Percentiles rank a stretch among this genome's conserved stretches.
Evolutionary conservation across 2,113 vertebrate species (phyloP).

Genomic region (Desmodus rotundus): DNA sequence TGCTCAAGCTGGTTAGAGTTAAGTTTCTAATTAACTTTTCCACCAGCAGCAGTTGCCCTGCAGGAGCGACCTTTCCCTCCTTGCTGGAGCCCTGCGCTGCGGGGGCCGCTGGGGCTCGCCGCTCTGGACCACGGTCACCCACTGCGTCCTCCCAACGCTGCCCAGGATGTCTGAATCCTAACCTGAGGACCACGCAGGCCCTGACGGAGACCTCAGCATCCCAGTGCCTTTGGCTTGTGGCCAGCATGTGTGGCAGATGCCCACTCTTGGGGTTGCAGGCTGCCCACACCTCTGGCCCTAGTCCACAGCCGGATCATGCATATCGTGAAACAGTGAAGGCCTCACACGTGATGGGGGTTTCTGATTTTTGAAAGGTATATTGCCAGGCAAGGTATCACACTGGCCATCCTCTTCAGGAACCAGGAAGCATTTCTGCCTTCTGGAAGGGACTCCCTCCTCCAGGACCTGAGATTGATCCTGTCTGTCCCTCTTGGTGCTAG

Average conservation of each 20-base stretch:
- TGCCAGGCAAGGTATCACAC: neutral
- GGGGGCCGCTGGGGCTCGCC: neutral
- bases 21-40: neutral
- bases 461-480: neutral
- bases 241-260: neutral
- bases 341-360: neutral
- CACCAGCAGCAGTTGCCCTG: neutral
- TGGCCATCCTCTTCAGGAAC: neutral
- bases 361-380: neutral
- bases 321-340: neutral
- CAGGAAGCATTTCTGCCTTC: neutral
- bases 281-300: neutral
- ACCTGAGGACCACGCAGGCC: neutral
- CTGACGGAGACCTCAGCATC: neutral
- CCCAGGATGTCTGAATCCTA: neutral
- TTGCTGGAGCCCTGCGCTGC: neutral
- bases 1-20: neutral
- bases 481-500: neutral
- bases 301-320: neutral
- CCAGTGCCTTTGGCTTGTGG: neutral
- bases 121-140: fast-evolving
- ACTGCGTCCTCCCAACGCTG: neutral
- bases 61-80: neutral
- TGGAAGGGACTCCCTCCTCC: neutral
- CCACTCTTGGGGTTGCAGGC: no score